phyloP scores from a whole-genome alignment of 2,888 invertebrate species.

The Deladenus siricidicola region DNA sequence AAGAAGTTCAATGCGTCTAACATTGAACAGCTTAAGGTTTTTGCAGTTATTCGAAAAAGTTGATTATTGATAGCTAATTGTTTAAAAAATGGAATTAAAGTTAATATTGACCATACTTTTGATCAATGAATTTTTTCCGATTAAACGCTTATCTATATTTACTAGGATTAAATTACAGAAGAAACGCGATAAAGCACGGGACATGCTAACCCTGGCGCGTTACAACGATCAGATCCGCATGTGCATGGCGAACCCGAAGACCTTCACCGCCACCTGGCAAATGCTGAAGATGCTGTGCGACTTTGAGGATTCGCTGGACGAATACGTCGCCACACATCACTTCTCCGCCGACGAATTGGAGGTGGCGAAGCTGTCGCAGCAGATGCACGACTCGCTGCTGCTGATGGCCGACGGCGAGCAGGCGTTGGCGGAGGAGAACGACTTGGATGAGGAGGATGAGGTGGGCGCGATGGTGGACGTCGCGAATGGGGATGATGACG shows the following conservation, averaged over 20 bases:
- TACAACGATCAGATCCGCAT: slow-evolving; percentile 2
- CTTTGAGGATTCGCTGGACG: background rate
- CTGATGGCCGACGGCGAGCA: no score
- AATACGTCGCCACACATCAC: background rate
- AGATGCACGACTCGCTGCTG: no score
- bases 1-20: slow-evolving; percentile 7
- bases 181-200: background rate
- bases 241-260: background rate
- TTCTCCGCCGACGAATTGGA: no score
- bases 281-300: background rate
- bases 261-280: background rate
- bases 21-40: slow-evolving; percentile 5
- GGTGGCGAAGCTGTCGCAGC: no score
- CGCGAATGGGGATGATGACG: no score
- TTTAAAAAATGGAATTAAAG: background rate
- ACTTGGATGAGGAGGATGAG: no score
- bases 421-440: no score
- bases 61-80: background rate
- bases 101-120: no score
- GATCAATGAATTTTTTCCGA: no score
- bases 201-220: background rate
- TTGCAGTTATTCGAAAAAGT: background rate
- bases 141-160: no score
- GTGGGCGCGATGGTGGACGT: no score
- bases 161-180: no score